Conservation (phyloP, 2,797 vertebrate genomes). For the Rhinella marina region DNA sequence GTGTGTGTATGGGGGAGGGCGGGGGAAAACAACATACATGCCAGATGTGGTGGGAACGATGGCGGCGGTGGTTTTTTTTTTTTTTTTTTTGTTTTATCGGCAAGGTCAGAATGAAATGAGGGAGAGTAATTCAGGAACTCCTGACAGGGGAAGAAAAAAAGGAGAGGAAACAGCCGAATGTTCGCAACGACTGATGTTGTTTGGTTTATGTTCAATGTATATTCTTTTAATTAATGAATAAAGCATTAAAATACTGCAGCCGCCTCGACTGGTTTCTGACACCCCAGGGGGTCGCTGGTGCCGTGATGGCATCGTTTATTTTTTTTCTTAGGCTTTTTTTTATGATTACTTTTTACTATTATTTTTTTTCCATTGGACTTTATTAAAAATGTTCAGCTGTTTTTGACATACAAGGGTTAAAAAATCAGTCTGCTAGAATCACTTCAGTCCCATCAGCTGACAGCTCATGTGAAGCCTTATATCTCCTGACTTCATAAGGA, state of each 20-base stretch:
- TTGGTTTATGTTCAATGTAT: conserved; percentile 96
- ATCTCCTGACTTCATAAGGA: too few species aligned
- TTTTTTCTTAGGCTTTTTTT: too few species aligned
- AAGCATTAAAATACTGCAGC: conserved; percentile 84
- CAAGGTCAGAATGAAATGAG: conserved; percentile 79
- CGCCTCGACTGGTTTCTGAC: background rate
- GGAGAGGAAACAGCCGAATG: conserved; percentile 89
- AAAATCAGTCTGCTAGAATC: too few species aligned
- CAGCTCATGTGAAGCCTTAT: too few species aligned
- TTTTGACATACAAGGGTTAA: too few species aligned
- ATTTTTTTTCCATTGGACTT: too few species aligned
- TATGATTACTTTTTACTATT: too few species aligned
- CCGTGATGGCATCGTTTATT: background rate
- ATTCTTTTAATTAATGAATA: conserved; percentile 99
- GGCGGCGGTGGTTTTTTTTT: conserved; percentile 76
- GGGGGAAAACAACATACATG: conserved; percentile 64
- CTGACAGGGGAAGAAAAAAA: conserved; percentile 78
- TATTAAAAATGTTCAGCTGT: too few species aligned
- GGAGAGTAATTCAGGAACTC: conserved; percentile 74
- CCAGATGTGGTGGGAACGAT: conserved; percentile 81
- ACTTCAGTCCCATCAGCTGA: too few species aligned
- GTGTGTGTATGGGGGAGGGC: conserved; percentile 68
- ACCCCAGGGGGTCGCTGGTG: too few species aligned
- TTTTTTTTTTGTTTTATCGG: conserved; percentile 73
- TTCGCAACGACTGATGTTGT: conserved; percentile 96